phyloP scores from a whole-genome alignment of 2,888 invertebrate species.

The Nomada hirtipes region DNA sequence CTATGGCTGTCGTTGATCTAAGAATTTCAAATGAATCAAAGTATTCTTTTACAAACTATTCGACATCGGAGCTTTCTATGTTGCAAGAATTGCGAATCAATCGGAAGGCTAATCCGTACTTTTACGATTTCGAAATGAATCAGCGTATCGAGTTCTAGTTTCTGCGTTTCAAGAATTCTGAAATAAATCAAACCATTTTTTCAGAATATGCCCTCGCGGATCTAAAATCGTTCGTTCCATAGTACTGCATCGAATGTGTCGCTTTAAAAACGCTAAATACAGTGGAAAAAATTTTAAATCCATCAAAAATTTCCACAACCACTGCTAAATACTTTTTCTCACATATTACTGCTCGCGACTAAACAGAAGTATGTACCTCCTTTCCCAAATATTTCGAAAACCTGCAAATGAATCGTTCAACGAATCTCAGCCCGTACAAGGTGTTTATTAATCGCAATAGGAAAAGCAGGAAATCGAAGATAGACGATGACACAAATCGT shows the following conservation, averaged over 20 bases:
- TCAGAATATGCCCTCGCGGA: neutral
- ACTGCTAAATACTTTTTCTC: too few relatives aligned
- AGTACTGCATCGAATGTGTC: neutral
- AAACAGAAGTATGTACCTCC: too few relatives aligned
- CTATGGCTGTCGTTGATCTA: neutral
- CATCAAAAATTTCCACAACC: too few relatives aligned
- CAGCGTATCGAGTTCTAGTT: neutral
- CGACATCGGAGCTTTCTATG: neutral
- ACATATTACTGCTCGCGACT: too few relatives aligned
- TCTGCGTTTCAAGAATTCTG: neutral
- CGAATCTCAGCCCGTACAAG: too few relatives aligned
- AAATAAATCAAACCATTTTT: neutral
- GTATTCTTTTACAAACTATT: neutral
- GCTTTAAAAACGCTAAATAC: neutral
- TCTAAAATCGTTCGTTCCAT: neutral
- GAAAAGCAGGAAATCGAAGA: neutral
- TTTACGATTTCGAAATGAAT: neutral
- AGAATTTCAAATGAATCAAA: conserved; percentile 26
- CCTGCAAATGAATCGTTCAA: too few relatives aligned
- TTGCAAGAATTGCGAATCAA: conserved; percentile 5
- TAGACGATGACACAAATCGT: too few relatives aligned
- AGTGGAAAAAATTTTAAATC: neutral
- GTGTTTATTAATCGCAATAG: neutral
- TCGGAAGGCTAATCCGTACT: neutral
- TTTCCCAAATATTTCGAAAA: too few relatives aligned